Evolutionary conservation across 1,140 invertebrate genomes (phyloP).

Genomic region (Ectropis grisescens): DNA sequence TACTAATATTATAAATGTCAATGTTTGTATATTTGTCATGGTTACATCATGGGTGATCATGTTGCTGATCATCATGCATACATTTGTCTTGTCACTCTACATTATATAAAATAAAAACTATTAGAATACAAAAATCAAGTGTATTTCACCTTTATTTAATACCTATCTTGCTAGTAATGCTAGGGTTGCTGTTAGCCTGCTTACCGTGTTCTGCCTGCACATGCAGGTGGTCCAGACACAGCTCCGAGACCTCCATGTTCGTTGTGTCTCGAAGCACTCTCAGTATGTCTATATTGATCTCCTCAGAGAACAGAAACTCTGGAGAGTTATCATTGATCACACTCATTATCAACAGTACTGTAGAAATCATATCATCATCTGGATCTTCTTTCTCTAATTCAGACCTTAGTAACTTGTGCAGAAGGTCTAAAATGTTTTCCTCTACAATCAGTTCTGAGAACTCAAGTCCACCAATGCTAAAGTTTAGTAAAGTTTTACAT

Average conservation of each 20-base stretch:
- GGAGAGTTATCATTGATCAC: slow-evolving; percentile 80
- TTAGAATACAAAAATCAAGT: too few species aligned
- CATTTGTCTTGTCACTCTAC: too few species aligned
- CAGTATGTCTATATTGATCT: slow-evolving; percentile 72
- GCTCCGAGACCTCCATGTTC: slow-evolving; percentile 78
- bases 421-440: slow-evolving; percentile 75
- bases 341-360: slow-evolving; percentile 79
- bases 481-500: slow-evolving; percentile 81
- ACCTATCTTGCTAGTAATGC: too few species aligned
- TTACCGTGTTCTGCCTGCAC: slow-evolving; percentile 82
- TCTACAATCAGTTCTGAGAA: slow-evolving; percentile 77
- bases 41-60: too few species aligned
- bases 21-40: too few species aligned
- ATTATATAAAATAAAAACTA: too few species aligned
- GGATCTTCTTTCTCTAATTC: slow-evolving; percentile 41
- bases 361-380: slow-evolving; percentile 65
- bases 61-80: too few species aligned
- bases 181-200: too few species aligned
- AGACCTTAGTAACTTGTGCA: slow-evolving; percentile 57
- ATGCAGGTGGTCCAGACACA: slow-evolving; percentile 82
- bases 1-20: too few species aligned
- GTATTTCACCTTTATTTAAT: too few species aligned
- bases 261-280: slow-evolving; percentile 73
- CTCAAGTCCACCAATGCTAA: slow-evolving; percentile 81
- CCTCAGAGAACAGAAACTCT: slow-evolving; percentile 70